These are phyloP conservation scores for Artibeus lituratus DNA, from an alignment of 2,797 vertebrate genomes.

Conservation along the genomic window DNA sequence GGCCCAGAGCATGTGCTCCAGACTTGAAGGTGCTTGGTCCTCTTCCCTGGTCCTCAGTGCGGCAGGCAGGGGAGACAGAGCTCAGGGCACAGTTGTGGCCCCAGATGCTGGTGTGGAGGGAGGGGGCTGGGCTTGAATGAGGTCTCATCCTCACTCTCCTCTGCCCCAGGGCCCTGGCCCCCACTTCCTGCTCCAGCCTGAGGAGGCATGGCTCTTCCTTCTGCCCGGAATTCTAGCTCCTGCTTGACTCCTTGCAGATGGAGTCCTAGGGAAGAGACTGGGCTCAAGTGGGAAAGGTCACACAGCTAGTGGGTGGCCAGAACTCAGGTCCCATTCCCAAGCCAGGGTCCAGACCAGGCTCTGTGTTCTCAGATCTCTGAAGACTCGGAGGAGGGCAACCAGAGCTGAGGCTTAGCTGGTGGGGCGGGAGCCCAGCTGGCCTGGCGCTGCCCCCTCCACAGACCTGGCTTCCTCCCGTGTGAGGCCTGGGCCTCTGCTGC, in stretches of 20 bases:
- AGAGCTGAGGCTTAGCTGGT: background rate
- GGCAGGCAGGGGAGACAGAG: background rate
- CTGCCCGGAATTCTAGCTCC: background rate
- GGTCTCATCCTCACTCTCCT: background rate
- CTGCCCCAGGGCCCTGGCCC: background rate
- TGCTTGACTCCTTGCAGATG: background rate
- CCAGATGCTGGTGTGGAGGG: background rate
- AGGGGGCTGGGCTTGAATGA: background rate
- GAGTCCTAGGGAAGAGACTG: background rate
- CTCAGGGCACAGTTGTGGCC: too few species aligned
- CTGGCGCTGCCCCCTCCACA: background rate
- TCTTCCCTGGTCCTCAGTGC: background rate
- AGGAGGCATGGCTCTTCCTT: background rate
- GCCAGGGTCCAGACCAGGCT: background rate
- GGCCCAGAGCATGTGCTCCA: background rate
- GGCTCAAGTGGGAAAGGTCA: background rate
- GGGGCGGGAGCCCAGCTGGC: background rate
- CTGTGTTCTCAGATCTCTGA: background rate
- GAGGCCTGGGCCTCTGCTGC: background rate
- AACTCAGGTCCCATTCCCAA: background rate
- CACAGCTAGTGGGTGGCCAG: background rate
- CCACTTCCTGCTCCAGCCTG: background rate
- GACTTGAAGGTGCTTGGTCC: rapidly evolving
- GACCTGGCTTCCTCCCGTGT: background rate
- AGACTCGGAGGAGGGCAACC: background rate